phyloP scores from a whole-genome alignment of 2,888 invertebrate species.

The Hirtodrosophila histrioides region DNA sequence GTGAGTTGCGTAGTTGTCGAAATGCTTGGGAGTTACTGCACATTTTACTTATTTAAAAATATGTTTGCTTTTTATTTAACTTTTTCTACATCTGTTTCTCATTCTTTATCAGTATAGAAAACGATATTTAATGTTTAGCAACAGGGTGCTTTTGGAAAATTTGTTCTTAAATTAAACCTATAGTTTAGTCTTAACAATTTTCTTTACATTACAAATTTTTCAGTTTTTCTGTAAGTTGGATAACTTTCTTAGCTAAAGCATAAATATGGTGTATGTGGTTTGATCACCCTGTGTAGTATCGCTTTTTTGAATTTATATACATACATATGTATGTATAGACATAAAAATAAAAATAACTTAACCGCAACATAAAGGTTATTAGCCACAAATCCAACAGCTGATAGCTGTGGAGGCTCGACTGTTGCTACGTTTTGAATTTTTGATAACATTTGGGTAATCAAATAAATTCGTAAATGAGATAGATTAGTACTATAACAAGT shows the following conservation, averaged over 20 bases:
- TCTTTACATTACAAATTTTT: too few relatives aligned
- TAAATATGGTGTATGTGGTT: too few relatives aligned
- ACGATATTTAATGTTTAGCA: not conserved
- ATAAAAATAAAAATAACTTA: too few relatives aligned
- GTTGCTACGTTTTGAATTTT: not conserved
- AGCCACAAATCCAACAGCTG: constrained; percentile 5
- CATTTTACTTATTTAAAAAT: not conserved
- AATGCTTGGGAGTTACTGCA: not conserved
- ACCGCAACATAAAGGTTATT: not conserved
- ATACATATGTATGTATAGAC: too few relatives aligned
- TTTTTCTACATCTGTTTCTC: not conserved
- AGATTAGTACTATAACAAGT: not conserved
- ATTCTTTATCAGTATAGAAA: constrained; percentile 12
- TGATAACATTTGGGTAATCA: not conserved
- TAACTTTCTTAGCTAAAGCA: too few relatives aligned
- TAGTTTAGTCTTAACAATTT: too few relatives aligned
- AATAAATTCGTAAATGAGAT: not conserved
- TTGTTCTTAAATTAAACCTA: too few relatives aligned
- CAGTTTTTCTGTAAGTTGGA: too few relatives aligned
- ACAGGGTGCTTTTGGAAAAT: constrained; percentile 1
- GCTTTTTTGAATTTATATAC: too few relatives aligned
- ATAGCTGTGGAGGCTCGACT: constrained; percentile 35
- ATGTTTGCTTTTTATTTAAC: not conserved
- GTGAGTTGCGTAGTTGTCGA: constrained; percentile 1
- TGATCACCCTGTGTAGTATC: too few relatives aligned